These are phyloP conservation scores for Bedellia somnulentella DNA, from an alignment of 2,888 invertebrate species.

Conservation along the genomic window DNA sequence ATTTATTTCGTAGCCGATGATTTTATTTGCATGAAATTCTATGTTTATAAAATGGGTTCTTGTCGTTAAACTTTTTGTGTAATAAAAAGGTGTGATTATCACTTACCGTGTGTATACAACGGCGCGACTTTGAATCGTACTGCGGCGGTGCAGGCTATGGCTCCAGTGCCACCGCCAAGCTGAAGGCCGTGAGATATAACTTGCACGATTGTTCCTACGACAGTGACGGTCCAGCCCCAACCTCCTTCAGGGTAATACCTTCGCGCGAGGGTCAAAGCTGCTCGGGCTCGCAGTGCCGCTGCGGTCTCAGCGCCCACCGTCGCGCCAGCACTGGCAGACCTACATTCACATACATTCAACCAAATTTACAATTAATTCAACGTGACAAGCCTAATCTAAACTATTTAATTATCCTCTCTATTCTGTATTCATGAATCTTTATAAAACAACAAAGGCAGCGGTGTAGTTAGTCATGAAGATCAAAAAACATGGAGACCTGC, in stretches of 20 bases:
- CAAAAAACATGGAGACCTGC: too few relatives aligned
- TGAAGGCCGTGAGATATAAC: slow-evolving; percentile 76
- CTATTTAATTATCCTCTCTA: too few relatives aligned
- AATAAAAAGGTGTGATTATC: too few relatives aligned
- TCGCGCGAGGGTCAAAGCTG: slow-evolving; percentile 66
- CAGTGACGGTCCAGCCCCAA: slow-evolving; percentile 82
- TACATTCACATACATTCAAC: too few relatives aligned
- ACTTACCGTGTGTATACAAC: slow-evolving; percentile 67
- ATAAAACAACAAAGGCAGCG: too few relatives aligned
- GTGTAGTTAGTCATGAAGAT: too few relatives aligned
- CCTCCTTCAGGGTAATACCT: slow-evolving; percentile 87
- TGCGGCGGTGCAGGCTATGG: slow-evolving; percentile 66
- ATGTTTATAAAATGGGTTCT: too few relatives aligned
- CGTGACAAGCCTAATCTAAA: neutral
- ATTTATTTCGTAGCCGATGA: too few relatives aligned
- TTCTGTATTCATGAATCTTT: too few relatives aligned
- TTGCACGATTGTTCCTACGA: slow-evolving; percentile 73
- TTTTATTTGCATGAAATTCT: too few relatives aligned
- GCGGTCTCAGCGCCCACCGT: slow-evolving; percentile 47
- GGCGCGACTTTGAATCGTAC: slow-evolving; percentile 65
- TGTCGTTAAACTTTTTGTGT: too few relatives aligned
- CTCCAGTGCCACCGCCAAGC: slow-evolving; percentile 66
- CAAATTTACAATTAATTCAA: slow-evolving; percentile 18
- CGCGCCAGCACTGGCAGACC: slow-evolving; percentile 55
- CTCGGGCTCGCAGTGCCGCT: slow-evolving; percentile 59